Conservation (phyloP, 2,113 vertebrate species). For the Ictalurus punctatus region DNA sequence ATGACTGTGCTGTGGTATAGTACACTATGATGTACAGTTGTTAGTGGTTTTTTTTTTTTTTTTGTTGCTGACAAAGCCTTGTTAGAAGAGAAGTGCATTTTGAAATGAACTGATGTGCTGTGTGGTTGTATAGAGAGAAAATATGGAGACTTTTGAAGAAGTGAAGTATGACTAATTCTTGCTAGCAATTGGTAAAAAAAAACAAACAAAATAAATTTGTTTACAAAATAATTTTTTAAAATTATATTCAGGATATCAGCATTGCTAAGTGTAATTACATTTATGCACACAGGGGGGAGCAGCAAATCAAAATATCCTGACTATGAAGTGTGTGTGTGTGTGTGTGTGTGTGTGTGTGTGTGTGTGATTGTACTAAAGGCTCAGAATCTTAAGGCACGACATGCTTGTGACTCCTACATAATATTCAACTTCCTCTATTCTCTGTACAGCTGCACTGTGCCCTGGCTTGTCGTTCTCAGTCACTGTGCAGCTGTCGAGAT, state of each 20-base stretch:
- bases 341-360: not conserved
- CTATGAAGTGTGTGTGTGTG: not conserved
- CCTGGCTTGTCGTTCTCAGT: not conserved
- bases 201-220: too few species aligned
- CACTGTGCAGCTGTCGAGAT: not conserved
- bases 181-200: not conserved
- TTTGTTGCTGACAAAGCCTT: not conserved
- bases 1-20: not conserved
- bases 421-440: not conserved
- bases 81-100: not conserved
- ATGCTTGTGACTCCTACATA: not conserved
- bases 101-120: not conserved
- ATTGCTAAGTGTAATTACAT: not conserved
- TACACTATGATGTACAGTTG: not conserved
- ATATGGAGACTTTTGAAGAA: not conserved
- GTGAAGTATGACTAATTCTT: not conserved
- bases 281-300: constrained; percentile 13
- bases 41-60: not conserved
- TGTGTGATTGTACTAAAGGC: not conserved
- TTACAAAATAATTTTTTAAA: too few species aligned
- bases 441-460: not conserved
- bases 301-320: not conserved
- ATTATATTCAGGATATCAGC: not conserved
- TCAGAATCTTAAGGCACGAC: not conserved
- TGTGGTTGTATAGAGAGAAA: not conserved